Evolutionary conservation across 1,140 invertebrate genomes (phyloP).

Genomic region (Coptotermes formosanus): DNA sequence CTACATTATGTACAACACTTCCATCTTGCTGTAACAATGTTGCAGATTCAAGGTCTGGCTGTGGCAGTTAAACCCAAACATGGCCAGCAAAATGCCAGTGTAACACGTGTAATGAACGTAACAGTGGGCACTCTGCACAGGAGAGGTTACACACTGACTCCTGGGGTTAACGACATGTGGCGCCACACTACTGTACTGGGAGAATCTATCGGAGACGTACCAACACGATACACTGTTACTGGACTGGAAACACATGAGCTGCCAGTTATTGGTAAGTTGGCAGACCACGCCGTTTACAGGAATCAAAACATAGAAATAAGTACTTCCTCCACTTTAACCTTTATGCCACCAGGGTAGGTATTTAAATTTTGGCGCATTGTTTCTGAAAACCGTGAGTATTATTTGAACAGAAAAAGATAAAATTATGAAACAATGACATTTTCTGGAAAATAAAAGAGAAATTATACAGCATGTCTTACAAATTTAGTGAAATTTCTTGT

Average conservation of each 20-base stretch:
- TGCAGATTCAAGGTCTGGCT: conserved; percentile 54
- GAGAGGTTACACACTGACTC: conserved; percentile 57
- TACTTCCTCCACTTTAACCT: too few relatives aligned
- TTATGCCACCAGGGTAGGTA: too few relatives aligned
- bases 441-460: too few relatives aligned
- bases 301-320: neutral
- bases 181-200: conserved; percentile 61
- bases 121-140: conserved; percentile 57
- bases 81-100: conserved; percentile 48
- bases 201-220: conserved; percentile 60
- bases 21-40: neutral
- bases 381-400: too few relatives aligned
- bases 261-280: conserved; percentile 66
- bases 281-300: conserved; percentile 1
- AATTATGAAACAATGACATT: too few relatives aligned
- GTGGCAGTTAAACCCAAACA: conserved; percentile 51
- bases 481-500: too few relatives aligned
- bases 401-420: too few relatives aligned
- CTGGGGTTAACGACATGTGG: conserved; percentile 59
- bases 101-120: conserved; percentile 57
- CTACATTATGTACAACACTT: neutral
- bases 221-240: conserved; percentile 64
- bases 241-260: conserved; percentile 68
- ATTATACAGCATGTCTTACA: too few relatives aligned
- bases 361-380: too few relatives aligned